These are phyloP conservation scores for Mizuhopecten yessoensis DNA, from an alignment of 1,140 invertebrate genomes.

Conservation along the genomic window DNA sequence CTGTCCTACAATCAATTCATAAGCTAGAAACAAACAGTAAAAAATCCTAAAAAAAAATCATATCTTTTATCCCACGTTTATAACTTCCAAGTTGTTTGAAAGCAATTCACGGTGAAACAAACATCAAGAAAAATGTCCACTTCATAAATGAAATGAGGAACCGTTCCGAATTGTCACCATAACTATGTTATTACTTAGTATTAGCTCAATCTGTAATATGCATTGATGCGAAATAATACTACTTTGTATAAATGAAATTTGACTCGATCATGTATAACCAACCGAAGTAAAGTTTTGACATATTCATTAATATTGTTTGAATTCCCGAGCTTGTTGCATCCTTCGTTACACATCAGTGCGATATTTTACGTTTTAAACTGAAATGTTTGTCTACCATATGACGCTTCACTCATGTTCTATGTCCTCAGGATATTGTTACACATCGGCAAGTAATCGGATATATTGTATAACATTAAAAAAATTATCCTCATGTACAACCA, in stretches of 20 bases:
- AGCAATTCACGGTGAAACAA: too few relatives aligned
- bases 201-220: too few relatives aligned
- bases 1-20: too few relatives aligned
- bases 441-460: neutral
- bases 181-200: too few relatives aligned
- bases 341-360: neutral
- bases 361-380: neutral
- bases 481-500: neutral
- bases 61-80: too few relatives aligned
- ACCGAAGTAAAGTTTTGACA: neutral
- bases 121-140: too few relatives aligned
- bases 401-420: neutral
- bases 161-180: too few relatives aligned
- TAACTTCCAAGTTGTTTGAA: too few relatives aligned
- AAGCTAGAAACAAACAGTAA: too few relatives aligned
- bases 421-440: neutral
- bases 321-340: neutral
- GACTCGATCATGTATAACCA: neutral
- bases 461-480: neutral
- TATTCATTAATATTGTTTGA: neutral
- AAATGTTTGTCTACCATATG: neutral
- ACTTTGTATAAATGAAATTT: neutral
- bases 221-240: neutral
- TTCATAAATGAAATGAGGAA: too few relatives aligned
- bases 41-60: too few relatives aligned